Evolutionary conservation across 2,113 vertebrate genomes (phyloP).

Genomic region (Hylia prasina): DNA sequence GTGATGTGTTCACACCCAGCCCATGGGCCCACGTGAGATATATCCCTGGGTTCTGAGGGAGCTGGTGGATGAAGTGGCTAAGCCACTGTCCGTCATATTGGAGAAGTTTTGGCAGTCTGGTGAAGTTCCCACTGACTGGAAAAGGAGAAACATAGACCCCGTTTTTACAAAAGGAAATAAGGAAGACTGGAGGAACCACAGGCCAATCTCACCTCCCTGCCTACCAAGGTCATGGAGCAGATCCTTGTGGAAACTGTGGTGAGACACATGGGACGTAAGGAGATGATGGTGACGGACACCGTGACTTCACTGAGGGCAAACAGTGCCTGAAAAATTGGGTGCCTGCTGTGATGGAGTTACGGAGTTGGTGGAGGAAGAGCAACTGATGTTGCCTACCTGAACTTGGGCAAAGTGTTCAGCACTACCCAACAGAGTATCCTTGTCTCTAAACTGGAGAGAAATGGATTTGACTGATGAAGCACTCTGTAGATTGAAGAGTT

Average conservation of each 20-base stretch:
- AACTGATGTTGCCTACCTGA: neutral
- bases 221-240: neutral
- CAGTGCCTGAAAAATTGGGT: neutral
- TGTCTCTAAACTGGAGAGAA: neutral
- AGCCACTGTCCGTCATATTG: neutral
- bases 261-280: neutral
- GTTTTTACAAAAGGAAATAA: neutral
- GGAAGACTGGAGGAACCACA: neutral
- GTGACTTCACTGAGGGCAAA: neutral
- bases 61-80: neutral
- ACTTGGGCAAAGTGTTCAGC: neutral
- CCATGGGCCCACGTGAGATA: neutral
- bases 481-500: accelerated
- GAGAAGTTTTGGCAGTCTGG: neutral
- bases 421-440: neutral
- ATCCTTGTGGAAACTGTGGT: neutral
- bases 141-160: neutral
- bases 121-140: neutral
- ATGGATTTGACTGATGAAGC: neutral
- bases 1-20: neutral
- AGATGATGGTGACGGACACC: neutral
- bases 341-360: neutral
- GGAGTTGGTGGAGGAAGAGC: neutral
- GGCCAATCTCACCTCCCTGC: neutral
- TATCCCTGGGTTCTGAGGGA: neutral